Conservation (phyloP, 1,140 invertebrate genomes). For the Schlechtendalia chinensis region DNA sequence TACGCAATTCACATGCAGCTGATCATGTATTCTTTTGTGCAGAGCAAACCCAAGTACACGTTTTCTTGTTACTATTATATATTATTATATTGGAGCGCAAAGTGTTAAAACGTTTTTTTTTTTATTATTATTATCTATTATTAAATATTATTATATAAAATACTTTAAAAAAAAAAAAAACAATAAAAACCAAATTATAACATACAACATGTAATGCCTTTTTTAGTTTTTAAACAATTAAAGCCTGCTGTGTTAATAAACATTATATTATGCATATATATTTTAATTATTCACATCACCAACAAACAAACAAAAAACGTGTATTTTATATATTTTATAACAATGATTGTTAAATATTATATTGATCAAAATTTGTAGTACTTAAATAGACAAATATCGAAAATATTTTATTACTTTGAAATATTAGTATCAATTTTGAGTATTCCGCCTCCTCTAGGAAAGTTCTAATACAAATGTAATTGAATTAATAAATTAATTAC, state of each 20-base stretch:
- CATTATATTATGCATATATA: not conserved
- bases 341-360: no score
- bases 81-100: conserved; percentile 32
- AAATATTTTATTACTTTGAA: no score
- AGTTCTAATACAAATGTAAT: no score
- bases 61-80: conserved; percentile 17
- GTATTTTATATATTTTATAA: no score
- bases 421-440: no score
- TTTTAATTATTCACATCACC: not conserved
- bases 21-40: not conserved
- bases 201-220: not conserved
- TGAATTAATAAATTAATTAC: no score
- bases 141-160: conserved; percentile 24
- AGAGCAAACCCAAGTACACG: not conserved
- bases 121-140: not conserved
- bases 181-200: conserved; percentile 1
- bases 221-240: conserved; percentile 11
- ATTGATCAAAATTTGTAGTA: no score
- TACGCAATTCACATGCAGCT: not conserved
- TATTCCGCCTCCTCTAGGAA: no score
- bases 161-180: conserved; percentile 16
- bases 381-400: no score
- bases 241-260: conserved; percentile 1
- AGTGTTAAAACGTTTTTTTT: conserved; percentile 28
- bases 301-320: not conserved